phyloP scores from a whole-genome alignment of 2,113 vertebrate genomes.

The Grammomys dolichurus region DNA sequence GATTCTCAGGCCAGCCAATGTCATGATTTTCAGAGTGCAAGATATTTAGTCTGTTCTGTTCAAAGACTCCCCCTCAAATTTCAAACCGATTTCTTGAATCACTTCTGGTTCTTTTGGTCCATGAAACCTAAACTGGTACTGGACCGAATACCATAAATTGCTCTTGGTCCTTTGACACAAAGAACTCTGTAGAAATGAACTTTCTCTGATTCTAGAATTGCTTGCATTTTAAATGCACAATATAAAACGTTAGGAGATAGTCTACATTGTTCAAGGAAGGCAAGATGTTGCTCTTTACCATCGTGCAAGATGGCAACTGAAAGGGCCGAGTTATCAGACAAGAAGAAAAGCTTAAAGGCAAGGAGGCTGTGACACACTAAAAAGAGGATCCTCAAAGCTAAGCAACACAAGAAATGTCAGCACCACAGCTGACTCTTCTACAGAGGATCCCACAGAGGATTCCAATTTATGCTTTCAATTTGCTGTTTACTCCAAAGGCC shows the following conservation, averaged over 20 bases:
- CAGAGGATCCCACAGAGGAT: background rate
- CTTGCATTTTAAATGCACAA: background rate
- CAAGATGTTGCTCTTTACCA: background rate
- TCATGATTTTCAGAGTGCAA: background rate
- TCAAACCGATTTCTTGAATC: background rate
- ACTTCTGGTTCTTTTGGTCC: background rate
- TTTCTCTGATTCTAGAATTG: background rate
- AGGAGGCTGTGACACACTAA: too few relatives aligned
- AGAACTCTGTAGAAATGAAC: background rate
- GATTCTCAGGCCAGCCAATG: background rate
- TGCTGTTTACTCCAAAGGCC: background rate
- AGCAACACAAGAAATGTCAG: background rate
- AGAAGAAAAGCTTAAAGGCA: background rate
- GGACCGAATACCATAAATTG: background rate
- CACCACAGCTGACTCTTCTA: background rate
- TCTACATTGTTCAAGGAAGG: constrained; percentile 23
- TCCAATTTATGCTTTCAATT: background rate
- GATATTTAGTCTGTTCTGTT: background rate
- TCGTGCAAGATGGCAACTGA: background rate
- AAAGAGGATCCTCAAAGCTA: background rate
- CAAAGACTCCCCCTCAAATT: background rate
- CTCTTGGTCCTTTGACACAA: background rate
- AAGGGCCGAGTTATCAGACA: background rate
- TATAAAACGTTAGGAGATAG: background rate
- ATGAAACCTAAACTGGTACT: background rate